Conservation (phyloP, 2,113 vertebrate genomes). For the Azemiops feae region DNA sequence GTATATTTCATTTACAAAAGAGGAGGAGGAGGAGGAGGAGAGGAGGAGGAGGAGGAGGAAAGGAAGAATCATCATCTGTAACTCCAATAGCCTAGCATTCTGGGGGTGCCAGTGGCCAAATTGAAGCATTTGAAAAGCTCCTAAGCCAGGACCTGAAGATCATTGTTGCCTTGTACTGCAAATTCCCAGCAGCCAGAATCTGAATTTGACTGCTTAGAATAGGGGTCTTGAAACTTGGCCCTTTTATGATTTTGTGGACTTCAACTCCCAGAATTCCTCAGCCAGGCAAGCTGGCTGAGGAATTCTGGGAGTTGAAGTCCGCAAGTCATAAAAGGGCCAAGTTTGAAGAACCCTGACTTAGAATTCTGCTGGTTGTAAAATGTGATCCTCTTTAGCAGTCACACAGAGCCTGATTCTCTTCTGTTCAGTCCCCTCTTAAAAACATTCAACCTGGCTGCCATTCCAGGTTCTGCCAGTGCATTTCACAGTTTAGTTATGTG, state of each 20-base stretch:
- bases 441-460: not conserved
- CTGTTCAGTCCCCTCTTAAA: not conserved
- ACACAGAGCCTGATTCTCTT: not conserved
- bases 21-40: not conserved
- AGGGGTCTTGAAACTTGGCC: too few species aligned
- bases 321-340: too few species aligned
- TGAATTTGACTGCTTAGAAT: not conserved
- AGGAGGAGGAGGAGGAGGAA: too few species aligned
- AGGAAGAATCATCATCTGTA: not conserved
- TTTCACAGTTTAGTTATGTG: not conserved
- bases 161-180: not conserved
- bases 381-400: not conserved
- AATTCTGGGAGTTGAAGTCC: too few species aligned
- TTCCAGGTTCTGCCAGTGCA: not conserved
- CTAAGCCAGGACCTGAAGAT: not conserved
- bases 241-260: too few species aligned
- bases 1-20: not conserved
- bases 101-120: not conserved
- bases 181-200: not conserved
- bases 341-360: not conserved
- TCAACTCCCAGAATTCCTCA: too few species aligned
- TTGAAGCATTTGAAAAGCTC: not conserved
- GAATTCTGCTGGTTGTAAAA: not conserved
- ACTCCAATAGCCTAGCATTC: not conserved
- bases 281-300: too few species aligned